Evolutionary conservation across 2,113 vertebrate species (phyloP).

Genomic region (Platycercus adscitus): DNA sequence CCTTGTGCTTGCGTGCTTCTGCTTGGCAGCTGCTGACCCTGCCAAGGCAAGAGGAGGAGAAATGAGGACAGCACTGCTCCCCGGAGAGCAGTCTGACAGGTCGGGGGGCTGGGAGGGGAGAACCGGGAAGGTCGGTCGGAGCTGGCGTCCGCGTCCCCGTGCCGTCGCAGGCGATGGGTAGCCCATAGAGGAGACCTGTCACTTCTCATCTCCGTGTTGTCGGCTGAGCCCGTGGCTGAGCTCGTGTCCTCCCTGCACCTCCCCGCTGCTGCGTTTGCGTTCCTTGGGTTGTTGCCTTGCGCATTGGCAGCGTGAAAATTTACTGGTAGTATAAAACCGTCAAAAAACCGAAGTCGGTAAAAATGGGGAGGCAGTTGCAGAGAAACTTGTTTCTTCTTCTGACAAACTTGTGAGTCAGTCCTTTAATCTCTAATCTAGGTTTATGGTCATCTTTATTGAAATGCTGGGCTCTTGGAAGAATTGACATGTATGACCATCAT

Average conservation of each 20-base stretch:
- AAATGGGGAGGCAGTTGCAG: neutral
- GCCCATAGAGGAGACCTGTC: conserved; percentile 23
- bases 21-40: neutral
- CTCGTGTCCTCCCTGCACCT: neutral
- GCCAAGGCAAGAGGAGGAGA: neutral
- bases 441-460: conserved; percentile 62
- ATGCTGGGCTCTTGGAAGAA: neutral
- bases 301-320: neutral
- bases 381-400: conserved; percentile 23
- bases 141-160: neutral
- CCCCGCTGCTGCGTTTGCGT: neutral
- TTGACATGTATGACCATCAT: conserved; percentile 60
- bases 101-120: neutral
- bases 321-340: conserved; percentile 33
- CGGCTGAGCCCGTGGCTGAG: neutral
- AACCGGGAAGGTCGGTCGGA: neutral
- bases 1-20: neutral
- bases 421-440: conserved; percentile 61
- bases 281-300: neutral
- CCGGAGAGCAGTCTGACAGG: neutral
- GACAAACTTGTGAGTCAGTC: conserved; percentile 44
- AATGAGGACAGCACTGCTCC: neutral
- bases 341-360: neutral
- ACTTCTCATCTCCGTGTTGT: neutral
- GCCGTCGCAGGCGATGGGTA: neutral